Conservation (phyloP, 2,797 vertebrate species). For the Chiropotes sagulatus region DNA sequence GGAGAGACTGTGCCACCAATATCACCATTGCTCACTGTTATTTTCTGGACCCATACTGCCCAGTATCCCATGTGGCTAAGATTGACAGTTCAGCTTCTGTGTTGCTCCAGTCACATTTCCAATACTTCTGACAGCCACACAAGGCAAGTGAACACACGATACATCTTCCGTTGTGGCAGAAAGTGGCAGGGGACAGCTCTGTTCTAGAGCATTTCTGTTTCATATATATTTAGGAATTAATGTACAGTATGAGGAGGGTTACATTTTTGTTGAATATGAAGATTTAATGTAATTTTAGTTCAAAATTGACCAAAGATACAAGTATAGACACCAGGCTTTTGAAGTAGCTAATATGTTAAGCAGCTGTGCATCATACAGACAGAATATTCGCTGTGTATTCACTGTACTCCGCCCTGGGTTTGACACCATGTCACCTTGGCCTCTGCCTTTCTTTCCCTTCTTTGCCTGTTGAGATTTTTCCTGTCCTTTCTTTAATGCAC, state of each 20-base stretch:
- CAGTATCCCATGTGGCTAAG: not conserved
- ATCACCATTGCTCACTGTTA: not conserved
- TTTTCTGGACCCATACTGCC: not conserved
- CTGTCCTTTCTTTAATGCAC: not conserved
- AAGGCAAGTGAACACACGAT: not conserved
- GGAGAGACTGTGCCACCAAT: accelerated
- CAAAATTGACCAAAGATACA: not conserved
- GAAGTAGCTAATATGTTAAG: not conserved
- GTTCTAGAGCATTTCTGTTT: not conserved
- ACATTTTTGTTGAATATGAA: not conserved
- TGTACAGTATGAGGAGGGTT: not conserved
- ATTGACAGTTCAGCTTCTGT: not conserved
- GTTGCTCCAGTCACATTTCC: not conserved
- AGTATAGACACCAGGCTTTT: not conserved
- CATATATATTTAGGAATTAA: not conserved
- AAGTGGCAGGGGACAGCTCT: not conserved
- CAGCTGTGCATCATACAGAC: accelerated
- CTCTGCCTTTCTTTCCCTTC: not conserved
- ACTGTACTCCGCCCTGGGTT: not conserved
- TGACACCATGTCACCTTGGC: not conserved
- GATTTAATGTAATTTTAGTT: not conserved
- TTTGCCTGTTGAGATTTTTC: not conserved
- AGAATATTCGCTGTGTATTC: not conserved
- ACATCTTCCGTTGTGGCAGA: not conserved
- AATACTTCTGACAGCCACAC: not conserved